Base-by-base conservation (phyloP, 2,113 vertebrate species). In the Caranx ignobilis region DNA sequence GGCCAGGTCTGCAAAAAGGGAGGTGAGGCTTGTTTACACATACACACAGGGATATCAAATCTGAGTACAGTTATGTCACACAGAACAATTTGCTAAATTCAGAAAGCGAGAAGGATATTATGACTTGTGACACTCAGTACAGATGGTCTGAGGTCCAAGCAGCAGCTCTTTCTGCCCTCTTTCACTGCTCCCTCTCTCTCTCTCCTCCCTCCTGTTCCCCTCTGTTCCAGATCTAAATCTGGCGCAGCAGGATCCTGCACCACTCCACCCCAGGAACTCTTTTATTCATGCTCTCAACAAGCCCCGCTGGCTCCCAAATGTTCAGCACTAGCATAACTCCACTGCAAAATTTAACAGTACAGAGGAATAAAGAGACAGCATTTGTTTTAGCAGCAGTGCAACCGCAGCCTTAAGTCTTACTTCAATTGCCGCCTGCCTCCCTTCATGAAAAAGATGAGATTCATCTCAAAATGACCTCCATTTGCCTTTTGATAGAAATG, bases 311-410 rank as follows among this genome's bases (percentile, higher is more conserved):
- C 85, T 90, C 64, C 75, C 69, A 88, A 92, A 92, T 92, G 88
- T 83, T 92, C 86, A 68, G 83, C 45, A 4, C 82, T 66, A 83
- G 89, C 86, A 90, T 73, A 91, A 87, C 76, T 34, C 74, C 62
- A 12, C 83, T 93, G 83, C 88, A 93, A 92, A 84, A 92, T 93
- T 90, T 72, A 93, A 75, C 75, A 90, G 83, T 88, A 86, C 88
- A 92, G 86, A 56, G 61, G 88, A 93, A 90, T 92, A 89, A 91
- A 93, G 88, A 93, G 69, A 54, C 60, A 67, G 73, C 43, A 83
- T 87, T 91, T 91, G 89, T 92, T 92, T 89, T 65, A 86, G 79
- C 48, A 70, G 84, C 48, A 11, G 75, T 39, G 37, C 50, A 71
- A 63, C 66, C 61, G 73, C 66, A 84, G 76, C 71, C 68, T 75